Evolutionary conservation across 2,113 vertebrate genomes (phyloP), one percentile per base, ranked within the genome.

Genomic region (Choloepus hoffmanni): DNA sequence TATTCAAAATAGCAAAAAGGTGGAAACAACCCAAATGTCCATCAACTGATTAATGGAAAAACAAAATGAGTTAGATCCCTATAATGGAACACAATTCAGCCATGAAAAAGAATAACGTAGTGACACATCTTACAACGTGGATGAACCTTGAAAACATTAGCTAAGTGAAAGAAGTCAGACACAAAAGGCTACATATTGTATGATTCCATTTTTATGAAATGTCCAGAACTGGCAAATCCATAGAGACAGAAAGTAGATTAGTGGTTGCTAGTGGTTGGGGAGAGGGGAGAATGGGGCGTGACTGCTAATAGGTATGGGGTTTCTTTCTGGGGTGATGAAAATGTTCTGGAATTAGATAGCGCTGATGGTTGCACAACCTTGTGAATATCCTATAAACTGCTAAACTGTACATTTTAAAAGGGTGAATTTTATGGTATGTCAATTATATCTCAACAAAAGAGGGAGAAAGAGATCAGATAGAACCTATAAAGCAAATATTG

Each of bases 391-490:
- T 83, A 86, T 91, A 96, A 95, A 55, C n/a, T 76, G 85, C 55
- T 63, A 30, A 50, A 48, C 18, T 88, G 13, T 40, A n/a, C 5
- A 68, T 30, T 93, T 93, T 91, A 68, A 73, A 91, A 50, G 4
- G 48, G 11, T 76, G 36, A 74, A 36, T 53, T 88, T 91, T 90
- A 95, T 79, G 48, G 73, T 55, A 77, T 65, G 40, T 63, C 89
- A 89, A 68, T 76, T 68, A 63, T 53, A 84, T 74, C 90, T 95
- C 89, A 94, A 89, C 45, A 33, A 95, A 67, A 94, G 68, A 83
- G 23, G 19, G n/a, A 79, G 26, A 58, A 50, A 65, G 50, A 68
- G 36, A 36, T 36, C 15, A 84, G 48, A 15, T 45, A 90, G 58
- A 95, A 86, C 10, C 58, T 74, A 23, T 36, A 33, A 62, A 67